A percentile compares a stretch with the other conserved stretches of the same genome.
These are phyloP conservation scores for Amazona vittata DNA, from an alignment of 2,113 vertebrate species.

Conservation along the genomic window DNA sequence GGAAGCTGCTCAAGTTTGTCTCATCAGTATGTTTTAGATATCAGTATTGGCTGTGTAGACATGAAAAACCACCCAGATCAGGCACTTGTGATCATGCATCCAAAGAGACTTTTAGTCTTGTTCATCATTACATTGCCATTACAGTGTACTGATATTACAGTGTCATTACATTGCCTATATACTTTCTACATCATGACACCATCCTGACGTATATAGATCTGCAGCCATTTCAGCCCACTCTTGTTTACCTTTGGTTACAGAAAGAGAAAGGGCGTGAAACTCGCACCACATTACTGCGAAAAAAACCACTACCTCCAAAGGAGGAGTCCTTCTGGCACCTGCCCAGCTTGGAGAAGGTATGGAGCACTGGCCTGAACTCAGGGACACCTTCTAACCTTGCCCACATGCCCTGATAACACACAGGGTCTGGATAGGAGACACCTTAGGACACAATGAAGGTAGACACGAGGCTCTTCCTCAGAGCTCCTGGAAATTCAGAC, in stretches of 20 bases:
- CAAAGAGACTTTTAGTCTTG: background rate
- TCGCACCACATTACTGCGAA: conserved; percentile 79
- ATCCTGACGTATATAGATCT: background rate
- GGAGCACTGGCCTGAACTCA: background rate
- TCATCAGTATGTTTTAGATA: background rate
- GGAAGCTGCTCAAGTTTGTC: background rate
- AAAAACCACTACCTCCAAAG: conserved; percentile 23
- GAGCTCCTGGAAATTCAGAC: background rate
- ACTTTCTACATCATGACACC: background rate
- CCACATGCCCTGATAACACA: rapidly evolving
- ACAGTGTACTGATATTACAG: too few relatives aligned
- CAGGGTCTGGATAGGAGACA: background rate
- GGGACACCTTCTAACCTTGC: background rate
- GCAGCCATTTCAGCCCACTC: background rate
- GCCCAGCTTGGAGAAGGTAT: conserved; percentile 79
- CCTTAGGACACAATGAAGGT: background rate
- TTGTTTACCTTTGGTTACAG: background rate
- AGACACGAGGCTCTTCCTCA: background rate
- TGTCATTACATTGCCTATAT: rapidly evolving
- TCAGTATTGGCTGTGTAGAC: background rate
- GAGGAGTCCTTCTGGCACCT: conserved; percentile 78
- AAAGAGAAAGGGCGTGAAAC: conserved; percentile 64
- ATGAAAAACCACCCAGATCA: background rate
- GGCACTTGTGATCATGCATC: too few relatives aligned
- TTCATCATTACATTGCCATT: background rate